These are phyloP conservation scores for Enoplosus armatus DNA, from an alignment of 2,797 vertebrate species.

Conservation along the genomic window DNA sequence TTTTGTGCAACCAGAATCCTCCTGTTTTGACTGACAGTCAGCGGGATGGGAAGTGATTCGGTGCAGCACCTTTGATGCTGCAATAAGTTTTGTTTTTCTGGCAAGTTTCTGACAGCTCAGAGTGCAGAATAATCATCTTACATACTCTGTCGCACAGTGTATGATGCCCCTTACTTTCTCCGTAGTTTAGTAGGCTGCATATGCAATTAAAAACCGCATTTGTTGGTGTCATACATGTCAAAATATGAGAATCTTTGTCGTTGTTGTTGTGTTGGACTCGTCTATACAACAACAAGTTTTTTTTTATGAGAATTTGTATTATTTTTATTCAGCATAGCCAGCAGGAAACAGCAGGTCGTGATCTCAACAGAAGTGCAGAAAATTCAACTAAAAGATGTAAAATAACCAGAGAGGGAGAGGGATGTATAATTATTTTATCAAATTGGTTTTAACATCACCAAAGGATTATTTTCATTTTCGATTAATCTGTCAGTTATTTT, in stretches of 20 bases:
- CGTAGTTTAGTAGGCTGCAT: not conserved
- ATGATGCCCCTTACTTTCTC: not conserved
- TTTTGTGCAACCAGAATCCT: not conserved
- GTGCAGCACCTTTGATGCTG: not conserved
- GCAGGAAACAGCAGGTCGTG: not conserved
- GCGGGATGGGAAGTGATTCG: not conserved
- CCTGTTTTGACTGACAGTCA: conserved; percentile 8
- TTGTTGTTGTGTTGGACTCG: not conserved
- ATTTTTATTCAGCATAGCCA: not conserved
- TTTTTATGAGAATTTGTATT: not conserved
- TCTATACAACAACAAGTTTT: not conserved
- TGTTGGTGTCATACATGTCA: not conserved
- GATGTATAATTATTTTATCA: not conserved
- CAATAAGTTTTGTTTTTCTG: not conserved
- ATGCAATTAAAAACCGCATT: not conserved
- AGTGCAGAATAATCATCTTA: not conserved
- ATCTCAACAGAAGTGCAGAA: not conserved
- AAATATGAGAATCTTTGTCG: not conserved
- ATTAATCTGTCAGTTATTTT: not conserved
- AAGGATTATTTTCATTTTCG: not conserved
- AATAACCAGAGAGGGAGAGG: not conserved
- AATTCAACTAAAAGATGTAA: not conserved
- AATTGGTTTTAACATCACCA: not conserved
- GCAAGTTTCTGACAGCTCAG: conserved; percentile 2
- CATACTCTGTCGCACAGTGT: not conserved